Evolutionary conservation across 2,797 vertebrate species (phyloP).

Genomic region (Euthynnus affinis): DNA sequence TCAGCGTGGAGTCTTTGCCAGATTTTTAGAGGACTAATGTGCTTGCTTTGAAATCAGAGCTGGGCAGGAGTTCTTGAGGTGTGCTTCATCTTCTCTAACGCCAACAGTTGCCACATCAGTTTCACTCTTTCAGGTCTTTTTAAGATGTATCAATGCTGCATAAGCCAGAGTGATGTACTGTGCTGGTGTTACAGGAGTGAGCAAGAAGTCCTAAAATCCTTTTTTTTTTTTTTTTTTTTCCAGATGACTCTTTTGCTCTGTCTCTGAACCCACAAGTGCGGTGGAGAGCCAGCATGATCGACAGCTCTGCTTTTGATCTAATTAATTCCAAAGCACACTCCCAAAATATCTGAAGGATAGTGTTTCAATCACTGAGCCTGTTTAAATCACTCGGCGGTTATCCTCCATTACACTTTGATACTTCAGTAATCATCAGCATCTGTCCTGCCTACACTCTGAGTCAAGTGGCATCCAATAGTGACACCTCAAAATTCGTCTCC

Average conservation of each 20-base stretch:
- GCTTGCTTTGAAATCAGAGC: conserved; percentile 6
- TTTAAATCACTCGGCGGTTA: conserved; percentile 25
- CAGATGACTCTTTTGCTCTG: conserved; percentile 3
- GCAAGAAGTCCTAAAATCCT: conserved; percentile 18
- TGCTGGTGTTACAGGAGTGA: conserved; percentile 19
- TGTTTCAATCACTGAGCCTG: conserved; percentile 19
- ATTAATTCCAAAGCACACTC: conserved; percentile 32
- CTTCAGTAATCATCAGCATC: background rate
- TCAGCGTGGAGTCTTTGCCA: background rate
- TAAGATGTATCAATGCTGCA: background rate
- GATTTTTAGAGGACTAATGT: background rate
- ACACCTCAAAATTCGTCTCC: conserved; percentile 17
- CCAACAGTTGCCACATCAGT: background rate
- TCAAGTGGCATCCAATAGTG: background rate
- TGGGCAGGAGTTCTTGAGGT: background rate
- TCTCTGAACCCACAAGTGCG: background rate
- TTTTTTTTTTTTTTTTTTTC: too few species aligned
- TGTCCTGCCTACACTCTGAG: background rate
- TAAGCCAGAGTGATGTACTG: background rate
- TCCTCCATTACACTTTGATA: conserved; percentile 9
- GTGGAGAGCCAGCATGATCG: background rate
- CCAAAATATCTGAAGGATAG: conserved; percentile 13
- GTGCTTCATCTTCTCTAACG: conserved; percentile 12
- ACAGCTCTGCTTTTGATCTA: conserved; percentile 10
- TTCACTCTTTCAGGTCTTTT: background rate